Conservation (phyloP, 2,888 invertebrate species). For the Coenonympha arcania region DNA sequence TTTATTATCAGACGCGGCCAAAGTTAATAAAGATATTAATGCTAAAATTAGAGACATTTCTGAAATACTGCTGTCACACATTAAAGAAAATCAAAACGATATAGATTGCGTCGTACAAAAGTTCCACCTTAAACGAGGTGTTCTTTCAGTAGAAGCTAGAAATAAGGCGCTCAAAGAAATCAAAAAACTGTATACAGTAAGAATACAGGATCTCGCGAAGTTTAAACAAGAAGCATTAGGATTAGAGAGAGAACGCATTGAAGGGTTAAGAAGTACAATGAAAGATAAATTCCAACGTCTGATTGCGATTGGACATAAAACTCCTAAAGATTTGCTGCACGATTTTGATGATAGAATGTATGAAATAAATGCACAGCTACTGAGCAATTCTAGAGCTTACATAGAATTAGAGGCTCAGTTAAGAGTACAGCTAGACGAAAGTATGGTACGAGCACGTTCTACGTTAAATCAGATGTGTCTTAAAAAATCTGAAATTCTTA, state of each 20-base stretch:
- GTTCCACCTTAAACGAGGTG: conserved; percentile 16
- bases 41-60: conserved; percentile 42
- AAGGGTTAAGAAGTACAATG: conserved; percentile 43
- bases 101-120: conserved; percentile 43
- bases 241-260: conserved; percentile 52
- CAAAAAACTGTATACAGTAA: conserved; percentile 32
- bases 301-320: conserved; percentile 41
- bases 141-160: conserved; percentile 30
- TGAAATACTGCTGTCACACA: conserved; percentile 40
- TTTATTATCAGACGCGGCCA: conserved; percentile 34
- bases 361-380: conserved; percentile 56
- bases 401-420: conserved; percentile 49
- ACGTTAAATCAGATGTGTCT: conserved; percentile 48
- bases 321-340: conserved; percentile 50
- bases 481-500: conserved; percentile 30
- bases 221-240: conserved; percentile 45
- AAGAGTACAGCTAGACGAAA: conserved; percentile 42
- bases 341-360: conserved; percentile 56
- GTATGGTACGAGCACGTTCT: conserved; percentile 38
- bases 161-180: conserved; percentile 39
- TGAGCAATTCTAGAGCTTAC: conserved; percentile 55
- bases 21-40: conserved; percentile 43
- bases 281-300: conserved; percentile 49
- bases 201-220: conserved; percentile 36
- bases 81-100: conserved; percentile 45